Conservation (phyloP, 2,888 invertebrate genomes). For the Perdita meconis region DNA sequence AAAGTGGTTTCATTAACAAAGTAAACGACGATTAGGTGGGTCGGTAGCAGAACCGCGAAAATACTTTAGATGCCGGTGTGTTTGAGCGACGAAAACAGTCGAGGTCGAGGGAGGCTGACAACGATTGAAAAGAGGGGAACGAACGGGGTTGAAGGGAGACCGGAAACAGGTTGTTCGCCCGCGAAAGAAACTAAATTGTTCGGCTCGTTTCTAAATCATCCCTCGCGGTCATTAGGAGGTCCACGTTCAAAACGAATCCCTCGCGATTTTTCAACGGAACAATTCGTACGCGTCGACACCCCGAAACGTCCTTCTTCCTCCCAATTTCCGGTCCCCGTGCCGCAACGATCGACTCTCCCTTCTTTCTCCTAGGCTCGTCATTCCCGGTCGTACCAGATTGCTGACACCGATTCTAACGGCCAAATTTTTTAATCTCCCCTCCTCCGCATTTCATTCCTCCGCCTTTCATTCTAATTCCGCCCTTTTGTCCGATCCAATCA, state of each 20-base stretch:
- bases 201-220: constrained; percentile 5
- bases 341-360: not conserved
- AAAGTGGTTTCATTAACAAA: no score
- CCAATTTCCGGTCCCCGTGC: not conserved
- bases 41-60: no score
- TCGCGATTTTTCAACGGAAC: not conserved
- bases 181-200: not conserved
- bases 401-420: constrained; percentile 3
- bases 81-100: no score
- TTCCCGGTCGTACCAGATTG: not conserved
- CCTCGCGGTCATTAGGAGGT: not conserved
- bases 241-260: not conserved
- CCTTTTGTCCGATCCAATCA: constrained; percentile 1
- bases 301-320: not conserved
- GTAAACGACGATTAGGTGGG: no score
- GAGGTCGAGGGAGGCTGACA: no score
- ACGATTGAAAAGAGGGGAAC: no score
- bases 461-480: not conserved
- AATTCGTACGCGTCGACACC: not conserved
- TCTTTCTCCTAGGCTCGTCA: no score
- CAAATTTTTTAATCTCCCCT: constrained; percentile 6
- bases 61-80: no score
- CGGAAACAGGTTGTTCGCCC: not conserved
- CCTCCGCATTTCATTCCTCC: not conserved
- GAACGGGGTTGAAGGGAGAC: not conserved